Conservation (phyloP, 2,888 invertebrate genomes). For the Sphinx pinastri region DNA sequence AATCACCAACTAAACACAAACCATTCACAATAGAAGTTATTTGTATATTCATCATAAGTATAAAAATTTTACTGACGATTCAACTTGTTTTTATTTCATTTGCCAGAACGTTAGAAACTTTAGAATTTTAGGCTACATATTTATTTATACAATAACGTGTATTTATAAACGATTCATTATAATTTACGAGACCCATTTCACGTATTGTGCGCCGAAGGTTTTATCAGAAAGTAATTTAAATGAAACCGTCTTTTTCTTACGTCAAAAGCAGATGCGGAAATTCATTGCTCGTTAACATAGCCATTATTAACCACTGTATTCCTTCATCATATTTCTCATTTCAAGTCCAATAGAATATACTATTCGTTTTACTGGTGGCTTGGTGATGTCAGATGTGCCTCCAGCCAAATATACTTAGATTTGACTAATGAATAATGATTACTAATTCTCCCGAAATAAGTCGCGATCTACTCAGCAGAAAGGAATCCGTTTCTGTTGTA, state of each 20-base stretch:
- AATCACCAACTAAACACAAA: conserved; percentile 51
- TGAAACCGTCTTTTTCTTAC: conserved; percentile 8
- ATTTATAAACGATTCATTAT: conserved; percentile 49
- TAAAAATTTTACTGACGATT: conserved; percentile 68
- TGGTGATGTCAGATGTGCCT: background rate
- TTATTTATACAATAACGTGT: conserved; percentile 56
- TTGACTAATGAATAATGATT: conserved; percentile 15
- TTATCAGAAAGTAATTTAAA: conserved; percentile 7
- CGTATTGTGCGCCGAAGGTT: conserved; percentile 33
- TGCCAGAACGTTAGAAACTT: conserved; percentile 57
- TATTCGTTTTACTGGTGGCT: background rate
- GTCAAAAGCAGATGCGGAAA: background rate
- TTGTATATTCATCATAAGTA: conserved; percentile 60
- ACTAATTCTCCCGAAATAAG: conserved; percentile 30
- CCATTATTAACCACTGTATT: background rate
- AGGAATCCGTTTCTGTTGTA: conserved; percentile 23
- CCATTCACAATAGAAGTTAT: conserved; percentile 44
- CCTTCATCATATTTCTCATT: background rate
- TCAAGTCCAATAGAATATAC: background rate
- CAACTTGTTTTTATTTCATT: conserved; percentile 49
- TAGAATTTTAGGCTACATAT: conserved; percentile 64
- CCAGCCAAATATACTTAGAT: background rate
- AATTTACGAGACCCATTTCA: conserved; percentile 52
- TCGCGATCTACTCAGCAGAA: conserved; percentile 32
- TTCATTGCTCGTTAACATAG: background rate